These are phyloP conservation scores for Nebria ingens DNA, from an alignment of 1,140 invertebrate genomes.

Conservation along the genomic window DNA sequence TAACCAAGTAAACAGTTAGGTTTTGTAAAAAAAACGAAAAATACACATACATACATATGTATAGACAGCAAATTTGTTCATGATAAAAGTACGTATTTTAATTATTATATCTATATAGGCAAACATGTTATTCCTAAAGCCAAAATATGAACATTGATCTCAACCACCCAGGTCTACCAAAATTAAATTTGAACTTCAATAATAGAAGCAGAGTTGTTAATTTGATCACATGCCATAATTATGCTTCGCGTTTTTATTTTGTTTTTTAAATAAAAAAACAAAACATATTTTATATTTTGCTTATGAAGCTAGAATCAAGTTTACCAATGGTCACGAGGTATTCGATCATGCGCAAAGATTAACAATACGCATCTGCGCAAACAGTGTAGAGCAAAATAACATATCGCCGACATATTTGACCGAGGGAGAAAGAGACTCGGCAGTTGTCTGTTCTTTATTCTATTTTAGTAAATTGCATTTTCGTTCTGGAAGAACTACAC, in stretches of 20 bases:
- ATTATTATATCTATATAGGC: too few species aligned
- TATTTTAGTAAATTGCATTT: conserved; percentile 6
- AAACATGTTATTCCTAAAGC: too few species aligned
- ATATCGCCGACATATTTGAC: not conserved
- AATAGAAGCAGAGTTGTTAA: too few species aligned
- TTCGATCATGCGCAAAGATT: not conserved
- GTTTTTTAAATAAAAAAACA: not conserved
- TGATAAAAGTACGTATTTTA: too few species aligned
- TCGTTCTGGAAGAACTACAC: not conserved
- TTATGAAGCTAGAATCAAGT: not conserved
- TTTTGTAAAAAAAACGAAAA: too few species aligned
- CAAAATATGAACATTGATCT: too few species aligned
- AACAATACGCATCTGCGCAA: not conserved
- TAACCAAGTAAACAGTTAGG: too few species aligned
- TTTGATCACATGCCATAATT: too few species aligned
- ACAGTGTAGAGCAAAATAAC: not conserved
- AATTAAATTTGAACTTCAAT: too few species aligned
- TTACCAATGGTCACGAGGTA: not conserved
- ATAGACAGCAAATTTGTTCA: too few species aligned
- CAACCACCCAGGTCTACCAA: too few species aligned
- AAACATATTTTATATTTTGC: not conserved
- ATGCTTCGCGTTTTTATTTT: not conserved
- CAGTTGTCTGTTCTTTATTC: not conserved
- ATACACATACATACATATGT: too few species aligned
- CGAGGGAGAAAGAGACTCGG: not conserved